Base-by-base conservation (phyloP, 1,140 invertebrate species). In the Pogonus chalceus region DNA sequence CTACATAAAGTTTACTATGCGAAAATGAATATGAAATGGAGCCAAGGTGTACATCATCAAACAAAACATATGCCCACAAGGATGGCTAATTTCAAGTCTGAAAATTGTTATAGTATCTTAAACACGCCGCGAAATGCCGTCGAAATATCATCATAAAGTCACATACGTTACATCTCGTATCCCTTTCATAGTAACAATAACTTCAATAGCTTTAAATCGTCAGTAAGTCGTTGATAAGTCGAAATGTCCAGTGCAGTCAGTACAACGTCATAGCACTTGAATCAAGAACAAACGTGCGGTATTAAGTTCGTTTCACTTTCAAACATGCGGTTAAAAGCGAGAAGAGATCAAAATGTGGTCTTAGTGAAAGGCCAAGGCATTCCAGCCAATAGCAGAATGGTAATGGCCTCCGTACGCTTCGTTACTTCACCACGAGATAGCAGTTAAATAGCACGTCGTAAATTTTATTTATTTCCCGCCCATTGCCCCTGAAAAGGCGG, bases 341-440 rank as follows among this genome's bases (percentile, higher is more conserved):
- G 35, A 54, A 52, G 7, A 56, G 55, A 49, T 35, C 49, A 16
- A 47, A 51, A 52, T 58, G 60, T 53, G 16, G 63, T 68, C 64
- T 57, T 61, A 56, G 64, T 59, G 65, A 62, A 53, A 53, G 49
- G 49, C 9, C 51, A 56, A 57, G 49, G 54, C 50, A 59, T 48
- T 59, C 55, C 51, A 47, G 60, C 68, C 68, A 70, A 70, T 70
- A 62, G 68, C 60, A 60, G 54, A 59, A 54, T 62, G 62, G 68
- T 70, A 69, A 70, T 70, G 68, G 68, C 68, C 68, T 65, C 67
- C 65, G 60, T 61, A 69, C 62, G 67, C 60, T 70, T 69, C 68
- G 65, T 66, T 69, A 67, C 62, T 63, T 63, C 60, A 62, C 67
- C 67, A 62, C 65, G 66, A 70, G 68, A 70, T 70, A 70, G 67